These are phyloP conservation scores for Vicugna pacos DNA, from an alignment of 2,113 vertebrate species.

Conservation along the genomic window DNA sequence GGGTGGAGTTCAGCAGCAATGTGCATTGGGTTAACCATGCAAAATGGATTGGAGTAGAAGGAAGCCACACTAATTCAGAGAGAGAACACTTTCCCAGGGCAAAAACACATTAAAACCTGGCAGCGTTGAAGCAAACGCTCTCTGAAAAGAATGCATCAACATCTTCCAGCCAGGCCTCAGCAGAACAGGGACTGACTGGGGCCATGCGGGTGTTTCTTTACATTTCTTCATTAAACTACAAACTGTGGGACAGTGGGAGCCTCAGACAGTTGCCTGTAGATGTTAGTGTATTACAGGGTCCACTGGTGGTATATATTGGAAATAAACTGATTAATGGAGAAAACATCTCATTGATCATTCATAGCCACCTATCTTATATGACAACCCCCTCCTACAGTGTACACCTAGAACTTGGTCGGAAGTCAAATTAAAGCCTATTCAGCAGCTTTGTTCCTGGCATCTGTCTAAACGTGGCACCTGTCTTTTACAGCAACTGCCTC, in stretches of 20 bases:
- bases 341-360: background rate
- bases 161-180: conserved; percentile 78
- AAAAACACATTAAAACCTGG: conserved; percentile 90
- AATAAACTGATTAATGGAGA: background rate
- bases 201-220: background rate
- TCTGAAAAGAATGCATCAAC: conserved; percentile 76
- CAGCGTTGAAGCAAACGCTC: conserved; percentile 81
- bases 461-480: background rate
- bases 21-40: conserved; percentile 86
- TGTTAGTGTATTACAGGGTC: background rate
- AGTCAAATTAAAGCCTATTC: background rate
- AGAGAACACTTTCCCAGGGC: conserved; percentile 91
- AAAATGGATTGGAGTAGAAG: conserved; percentile 92
- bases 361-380: background rate
- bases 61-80: conserved; percentile 91
- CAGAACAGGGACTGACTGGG: conserved; percentile 45
- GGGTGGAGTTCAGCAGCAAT: conserved; percentile 79
- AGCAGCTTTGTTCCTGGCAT: background rate
- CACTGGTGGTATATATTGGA: background rate
- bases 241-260: background rate
- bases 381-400: too few relatives aligned
- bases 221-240: background rate
- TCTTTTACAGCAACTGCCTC: background rate
- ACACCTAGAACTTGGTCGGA: background rate
- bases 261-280: background rate